Conservation (phyloP, 2,797 vertebrate species). For the Enteromius anoplus region DNA sequence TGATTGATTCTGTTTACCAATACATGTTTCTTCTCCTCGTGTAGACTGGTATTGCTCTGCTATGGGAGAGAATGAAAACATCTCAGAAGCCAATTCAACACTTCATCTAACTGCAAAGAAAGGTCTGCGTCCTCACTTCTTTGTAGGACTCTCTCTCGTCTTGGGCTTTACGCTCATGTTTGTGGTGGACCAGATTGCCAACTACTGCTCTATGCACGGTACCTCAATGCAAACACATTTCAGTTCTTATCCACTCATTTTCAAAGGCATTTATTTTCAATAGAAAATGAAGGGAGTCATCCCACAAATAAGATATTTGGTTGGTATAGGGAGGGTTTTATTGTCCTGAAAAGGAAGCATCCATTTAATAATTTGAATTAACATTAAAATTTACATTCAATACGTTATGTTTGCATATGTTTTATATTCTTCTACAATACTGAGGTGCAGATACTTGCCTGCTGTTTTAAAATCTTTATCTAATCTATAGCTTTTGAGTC, state of each 20-base stretch:
- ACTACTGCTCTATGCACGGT: slow-evolving; percentile 72
- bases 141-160: slow-evolving; percentile 78
- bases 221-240: slow-evolving; percentile 49
- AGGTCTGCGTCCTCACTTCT: slow-evolving; percentile 67
- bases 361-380: neutral
- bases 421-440: too few relatives aligned
- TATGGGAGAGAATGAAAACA: slow-evolving; percentile 46
- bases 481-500: too few relatives aligned
- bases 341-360: neutral
- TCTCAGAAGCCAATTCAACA: slow-evolving; percentile 47
- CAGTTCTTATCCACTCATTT: neutral
- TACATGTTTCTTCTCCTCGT: slow-evolving; percentile 27
- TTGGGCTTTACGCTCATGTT: slow-evolving; percentile 84
- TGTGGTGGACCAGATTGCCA: slow-evolving; percentile 78
- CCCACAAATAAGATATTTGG: neutral
- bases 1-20: neutral
- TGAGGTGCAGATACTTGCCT: too few relatives aligned
- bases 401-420: neutral
- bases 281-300: neutral
- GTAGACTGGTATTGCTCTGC: slow-evolving; percentile 66
- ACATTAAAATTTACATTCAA: neutral
- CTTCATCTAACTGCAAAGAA: slow-evolving; percentile 32
- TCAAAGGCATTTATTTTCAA: neutral
- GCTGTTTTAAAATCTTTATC: too few relatives aligned
- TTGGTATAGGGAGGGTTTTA: neutral